phyloP scores from a whole-genome alignment of 2,888 invertebrate species.

The Augiades crinisus region DNA sequence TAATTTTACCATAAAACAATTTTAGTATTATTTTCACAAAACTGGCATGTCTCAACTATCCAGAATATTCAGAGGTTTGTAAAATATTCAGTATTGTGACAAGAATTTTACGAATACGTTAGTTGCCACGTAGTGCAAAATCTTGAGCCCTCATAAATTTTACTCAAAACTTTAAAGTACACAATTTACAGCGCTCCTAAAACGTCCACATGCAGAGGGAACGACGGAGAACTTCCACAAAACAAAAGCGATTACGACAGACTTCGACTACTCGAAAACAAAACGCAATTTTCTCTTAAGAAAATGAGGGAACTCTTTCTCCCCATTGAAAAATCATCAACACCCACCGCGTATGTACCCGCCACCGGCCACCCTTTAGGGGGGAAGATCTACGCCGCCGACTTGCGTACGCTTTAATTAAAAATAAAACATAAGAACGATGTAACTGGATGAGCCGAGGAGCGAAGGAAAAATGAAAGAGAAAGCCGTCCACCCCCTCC shows the following conservation, averaged over 20 bases:
- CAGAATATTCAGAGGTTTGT: no score
- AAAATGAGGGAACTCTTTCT: constrained; percentile 82
- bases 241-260: constrained; percentile 81
- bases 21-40: no score
- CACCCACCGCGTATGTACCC: constrained; percentile 77
- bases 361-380: constrained; percentile 48
- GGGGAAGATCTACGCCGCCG: constrained; percentile 77
- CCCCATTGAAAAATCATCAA: constrained; percentile 82
- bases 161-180: constrained; percentile 69
- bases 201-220: constrained; percentile 65
- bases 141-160: no score
- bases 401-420: constrained; percentile 82
- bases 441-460: constrained; percentile 82
- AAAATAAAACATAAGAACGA: constrained; percentile 82
- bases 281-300: constrained; percentile 82
- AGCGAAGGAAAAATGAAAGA: constrained; percentile 82
- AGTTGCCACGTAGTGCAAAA: no score
- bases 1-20: no score
- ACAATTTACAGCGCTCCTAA: constrained; percentile 64
- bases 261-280: constrained; percentile 81
- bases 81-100: no score
- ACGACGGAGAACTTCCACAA: constrained; percentile 64
- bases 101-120: no score
- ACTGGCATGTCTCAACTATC: no score
- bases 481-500: constrained; percentile 74